Evolutionary conservation across 64 coral and sea anemone species (phyloP).

Genomic region (Orbicella faveolata): DNA sequence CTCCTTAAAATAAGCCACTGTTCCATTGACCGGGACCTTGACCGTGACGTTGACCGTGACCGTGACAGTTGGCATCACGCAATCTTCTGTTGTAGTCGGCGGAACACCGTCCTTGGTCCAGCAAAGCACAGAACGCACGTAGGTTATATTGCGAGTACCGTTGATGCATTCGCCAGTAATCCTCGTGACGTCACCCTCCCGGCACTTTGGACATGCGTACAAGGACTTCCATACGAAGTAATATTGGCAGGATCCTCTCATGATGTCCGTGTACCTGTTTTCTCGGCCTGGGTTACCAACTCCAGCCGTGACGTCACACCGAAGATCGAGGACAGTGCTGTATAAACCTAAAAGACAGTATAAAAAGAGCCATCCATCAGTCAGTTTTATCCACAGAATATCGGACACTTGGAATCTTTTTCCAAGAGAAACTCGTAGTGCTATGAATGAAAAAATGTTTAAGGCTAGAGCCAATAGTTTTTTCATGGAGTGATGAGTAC

Average conservation of each 20-base stretch:
- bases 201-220: constrained; percentile 92
- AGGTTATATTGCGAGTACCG: constrained; percentile 50
- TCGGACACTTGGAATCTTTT: too few species aligned
- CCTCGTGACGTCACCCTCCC: constrained; percentile 29
- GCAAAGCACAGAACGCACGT: constrained; percentile 44
- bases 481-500: too few species aligned
- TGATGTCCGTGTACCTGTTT: constrained; percentile 18
- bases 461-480: too few species aligned
- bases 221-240: constrained; percentile 74
- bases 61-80: constrained; percentile 24
- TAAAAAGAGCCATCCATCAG: not conserved
- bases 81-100: not conserved
- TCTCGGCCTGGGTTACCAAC: constrained; percentile 72
- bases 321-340: constrained; percentile 63
- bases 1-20: not conserved
- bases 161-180: constrained; percentile 61
- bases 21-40: not conserved
- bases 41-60: not conserved
- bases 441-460: too few species aligned
- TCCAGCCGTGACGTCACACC: constrained; percentile 74
- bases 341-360: constrained; percentile 3
- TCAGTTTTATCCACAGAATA: too few species aligned
- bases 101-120: constrained; percentile 5
- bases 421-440: too few species aligned
- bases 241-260: constrained; percentile 13